Evolutionary conservation across 2,888 invertebrate genomes (phyloP), one percentile per base, ranked within the genome.

Genomic region (Macrosiphum euphorbiae): DNA sequence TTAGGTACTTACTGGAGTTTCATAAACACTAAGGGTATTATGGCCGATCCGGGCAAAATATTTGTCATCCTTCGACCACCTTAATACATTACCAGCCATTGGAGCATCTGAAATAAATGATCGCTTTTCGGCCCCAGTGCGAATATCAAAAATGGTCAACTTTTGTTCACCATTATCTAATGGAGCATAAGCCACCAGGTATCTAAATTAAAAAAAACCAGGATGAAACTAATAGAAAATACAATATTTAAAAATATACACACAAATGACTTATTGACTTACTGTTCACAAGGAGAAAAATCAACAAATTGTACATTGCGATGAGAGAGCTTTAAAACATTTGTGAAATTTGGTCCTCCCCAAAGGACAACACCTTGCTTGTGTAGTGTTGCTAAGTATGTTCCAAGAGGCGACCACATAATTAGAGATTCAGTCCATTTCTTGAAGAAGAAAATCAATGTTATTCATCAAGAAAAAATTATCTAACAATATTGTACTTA

Each of bases 331-430:
- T 98, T 98, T 96, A 98, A 98, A 95, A 99, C 98, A 96, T 99
- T 98, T 0, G 97, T 97, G 96, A 99, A 99, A 95, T 97, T 97
- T 50, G 98, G 98, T 0, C 99, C 99, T 41, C 99, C 99, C 99
- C 99, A 99, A 88, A 99, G 96, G 0, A 98, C 99, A 91, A 99
- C 98, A 94, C 99, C 99, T 95, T 98, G 97, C 96, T 98, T 97
- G 95, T 99, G 99, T 96, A 99, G 99, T 0, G 99, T 99, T 0
- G 99, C 98, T 95, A 99, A 96, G 96, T 98, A 99, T 0, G 99
- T 99, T 88, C 99, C 99, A 84, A 99, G 96, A 0, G 99, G 99
- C 2, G 99, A 99, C 99, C 99, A 99, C 95, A 98, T 98, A 2
- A 99, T 98, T 95, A 99, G 98, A 0, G 98, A 98, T 95, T 99